Conservation (phyloP, 2,888 invertebrate genomes). For the Mechanitis messenoides region DNA sequence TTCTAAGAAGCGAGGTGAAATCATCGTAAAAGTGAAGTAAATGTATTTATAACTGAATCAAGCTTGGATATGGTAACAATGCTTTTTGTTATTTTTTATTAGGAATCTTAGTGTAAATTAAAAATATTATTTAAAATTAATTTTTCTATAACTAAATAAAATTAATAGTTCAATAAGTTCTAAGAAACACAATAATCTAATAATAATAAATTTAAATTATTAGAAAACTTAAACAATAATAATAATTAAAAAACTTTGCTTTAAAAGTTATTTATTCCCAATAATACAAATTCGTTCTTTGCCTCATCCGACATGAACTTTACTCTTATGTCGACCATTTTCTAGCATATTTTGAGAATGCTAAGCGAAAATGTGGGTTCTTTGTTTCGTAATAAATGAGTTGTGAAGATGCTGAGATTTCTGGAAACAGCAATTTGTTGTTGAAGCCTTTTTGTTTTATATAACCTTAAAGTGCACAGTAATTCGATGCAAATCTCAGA, state of each 20-base stretch:
- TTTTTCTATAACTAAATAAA: no score
- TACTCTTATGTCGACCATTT: constrained; percentile 10
- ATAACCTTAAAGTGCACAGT: constrained; percentile 22
- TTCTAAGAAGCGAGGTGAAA: constrained; percentile 24
- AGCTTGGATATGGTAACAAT: constrained; percentile 10
- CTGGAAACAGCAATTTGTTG: constrained; percentile 31
- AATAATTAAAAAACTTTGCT: not conserved
- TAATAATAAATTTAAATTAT: no score
- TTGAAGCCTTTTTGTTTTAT: constrained; percentile 27
- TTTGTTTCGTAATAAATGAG: constrained; percentile 38
- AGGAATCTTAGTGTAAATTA: not conserved
- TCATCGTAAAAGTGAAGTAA: constrained; percentile 17
- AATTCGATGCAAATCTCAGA: constrained; percentile 16
- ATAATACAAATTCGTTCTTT: not conserved
- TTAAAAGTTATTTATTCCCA: not conserved
- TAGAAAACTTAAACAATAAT: not conserved
- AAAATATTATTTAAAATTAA: not conserved
- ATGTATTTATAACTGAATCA: constrained; percentile 10
- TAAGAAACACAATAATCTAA: no score
- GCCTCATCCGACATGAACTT: constrained; percentile 11
- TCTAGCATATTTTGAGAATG: constrained; percentile 24
- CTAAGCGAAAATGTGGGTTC: constrained; percentile 32
- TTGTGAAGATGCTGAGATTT: constrained; percentile 33
- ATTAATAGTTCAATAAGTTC: no score
- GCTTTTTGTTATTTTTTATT: not conserved